Percentiles rank a stretch among this genome's conserved stretches.
Conservation (phyloP, 2,888 invertebrate genomes). For the Dasysyrphus tricinctus region DNA sequence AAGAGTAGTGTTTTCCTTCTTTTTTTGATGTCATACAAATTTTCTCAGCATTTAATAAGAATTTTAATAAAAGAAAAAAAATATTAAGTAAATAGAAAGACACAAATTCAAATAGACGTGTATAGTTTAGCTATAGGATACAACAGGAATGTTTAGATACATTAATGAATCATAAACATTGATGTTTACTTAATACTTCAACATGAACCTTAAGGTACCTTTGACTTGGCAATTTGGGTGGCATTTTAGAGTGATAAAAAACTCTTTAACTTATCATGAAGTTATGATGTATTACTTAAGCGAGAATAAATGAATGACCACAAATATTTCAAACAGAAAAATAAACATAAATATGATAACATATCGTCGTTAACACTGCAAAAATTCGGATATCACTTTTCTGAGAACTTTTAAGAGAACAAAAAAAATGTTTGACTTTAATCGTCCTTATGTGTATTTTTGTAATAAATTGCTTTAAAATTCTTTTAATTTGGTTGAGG, state of each 20-base stretch:
- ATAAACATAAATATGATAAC: no score
- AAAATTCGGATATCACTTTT: no score
- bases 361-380: no score
- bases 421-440: no score
- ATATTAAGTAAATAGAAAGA: background rate
- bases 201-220: background rate
- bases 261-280: background rate
- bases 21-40: background rate
- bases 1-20: background rate
- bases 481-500: no score
- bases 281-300: background rate
- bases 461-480: no score
- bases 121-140: background rate
- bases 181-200: background rate
- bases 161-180: slow-evolving; percentile 4
- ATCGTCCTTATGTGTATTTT: no score
- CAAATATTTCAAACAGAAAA: background rate
- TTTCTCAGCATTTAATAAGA: background rate
- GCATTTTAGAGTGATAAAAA: background rate
- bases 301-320: background rate
- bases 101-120: background rate
- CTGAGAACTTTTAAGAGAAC: no score
- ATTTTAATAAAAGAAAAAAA: background rate
- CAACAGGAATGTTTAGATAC: background rate
- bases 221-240: background rate